Conservation (phyloP, 2,113 vertebrate species). For the Pterocles orientalis region DNA sequence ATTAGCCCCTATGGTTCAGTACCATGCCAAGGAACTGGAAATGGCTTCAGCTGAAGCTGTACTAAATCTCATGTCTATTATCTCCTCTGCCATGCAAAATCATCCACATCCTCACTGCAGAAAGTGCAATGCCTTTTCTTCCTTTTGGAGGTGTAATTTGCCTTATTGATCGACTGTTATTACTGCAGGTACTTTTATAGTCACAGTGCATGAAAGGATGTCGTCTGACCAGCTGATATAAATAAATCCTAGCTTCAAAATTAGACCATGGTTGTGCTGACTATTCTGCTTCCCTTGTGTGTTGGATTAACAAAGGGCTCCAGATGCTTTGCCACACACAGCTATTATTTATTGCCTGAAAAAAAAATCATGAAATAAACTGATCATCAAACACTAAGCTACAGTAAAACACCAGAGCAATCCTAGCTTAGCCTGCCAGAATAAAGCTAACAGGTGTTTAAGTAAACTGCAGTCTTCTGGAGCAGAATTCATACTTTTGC, state of each 20-base stretch:
- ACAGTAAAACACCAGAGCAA: background rate
- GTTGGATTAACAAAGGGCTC: conserved; percentile 2
- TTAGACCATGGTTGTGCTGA: background rate
- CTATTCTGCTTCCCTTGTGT: background rate
- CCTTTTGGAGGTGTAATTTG: background rate
- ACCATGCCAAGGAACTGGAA: background rate
- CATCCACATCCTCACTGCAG: rapidly evolving
- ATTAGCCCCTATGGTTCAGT: background rate
- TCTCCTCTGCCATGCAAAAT: background rate
- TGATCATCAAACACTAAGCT: background rate
- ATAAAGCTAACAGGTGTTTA: background rate
- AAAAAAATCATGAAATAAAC: background rate
- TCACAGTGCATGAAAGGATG: background rate
- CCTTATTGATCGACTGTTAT: background rate
- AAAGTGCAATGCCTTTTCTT: background rate
- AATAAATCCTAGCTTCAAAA: background rate
- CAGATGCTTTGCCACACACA: conserved; percentile 24
- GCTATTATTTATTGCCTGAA: background rate
- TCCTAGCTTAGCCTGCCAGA: background rate
- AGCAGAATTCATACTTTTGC: background rate
- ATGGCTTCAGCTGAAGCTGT: background rate
- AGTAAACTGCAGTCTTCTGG: background rate
- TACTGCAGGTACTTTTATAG: background rate
- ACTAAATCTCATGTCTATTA: background rate
- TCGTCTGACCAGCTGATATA: background rate